phyloP scores from a whole-genome alignment of 2,113 vertebrate species.

The Nothocercus julius region DNA sequence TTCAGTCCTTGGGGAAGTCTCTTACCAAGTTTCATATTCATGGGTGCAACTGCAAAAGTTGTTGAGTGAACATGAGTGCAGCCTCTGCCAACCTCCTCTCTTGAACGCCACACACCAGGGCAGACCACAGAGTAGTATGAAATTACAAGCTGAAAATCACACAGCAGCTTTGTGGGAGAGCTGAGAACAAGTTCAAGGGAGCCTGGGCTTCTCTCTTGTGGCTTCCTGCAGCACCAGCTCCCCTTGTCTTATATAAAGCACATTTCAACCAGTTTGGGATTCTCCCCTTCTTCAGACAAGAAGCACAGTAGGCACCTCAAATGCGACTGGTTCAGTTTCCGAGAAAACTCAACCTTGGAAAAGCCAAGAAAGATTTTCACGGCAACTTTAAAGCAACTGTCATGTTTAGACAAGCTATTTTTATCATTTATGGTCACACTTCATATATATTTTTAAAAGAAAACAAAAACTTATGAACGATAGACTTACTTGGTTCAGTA shows the following conservation, averaged over 20 bases:
- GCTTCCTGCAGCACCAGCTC: not conserved
- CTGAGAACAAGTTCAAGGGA: not conserved
- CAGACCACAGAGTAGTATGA: not conserved
- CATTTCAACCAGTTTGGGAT: not conserved
- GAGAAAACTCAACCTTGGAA: not conserved
- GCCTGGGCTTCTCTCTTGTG: not conserved
- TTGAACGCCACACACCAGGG: rapidly evolving
- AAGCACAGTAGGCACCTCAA: not conserved
- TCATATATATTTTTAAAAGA: not conserved
- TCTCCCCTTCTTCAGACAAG: not conserved
- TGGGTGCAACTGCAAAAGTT: not conserved
- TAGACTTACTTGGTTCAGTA: not conserved
- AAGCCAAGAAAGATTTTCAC: not conserved
- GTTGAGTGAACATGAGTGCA: rapidly evolving
- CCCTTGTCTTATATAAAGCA: not conserved
- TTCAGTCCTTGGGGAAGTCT: not conserved
- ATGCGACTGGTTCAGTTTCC: not conserved
- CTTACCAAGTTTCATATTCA: not conserved
- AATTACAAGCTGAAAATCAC: not conserved
- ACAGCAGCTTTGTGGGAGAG: not conserved
- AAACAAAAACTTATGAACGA: not conserved
- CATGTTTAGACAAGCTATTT: not conserved
- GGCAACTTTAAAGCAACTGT: not conserved
- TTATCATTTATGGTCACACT: not conserved
- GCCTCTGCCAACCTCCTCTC: not conserved